Conservation (phyloP, 2,888 invertebrate species). For the Cordilura impudica region DNA sequence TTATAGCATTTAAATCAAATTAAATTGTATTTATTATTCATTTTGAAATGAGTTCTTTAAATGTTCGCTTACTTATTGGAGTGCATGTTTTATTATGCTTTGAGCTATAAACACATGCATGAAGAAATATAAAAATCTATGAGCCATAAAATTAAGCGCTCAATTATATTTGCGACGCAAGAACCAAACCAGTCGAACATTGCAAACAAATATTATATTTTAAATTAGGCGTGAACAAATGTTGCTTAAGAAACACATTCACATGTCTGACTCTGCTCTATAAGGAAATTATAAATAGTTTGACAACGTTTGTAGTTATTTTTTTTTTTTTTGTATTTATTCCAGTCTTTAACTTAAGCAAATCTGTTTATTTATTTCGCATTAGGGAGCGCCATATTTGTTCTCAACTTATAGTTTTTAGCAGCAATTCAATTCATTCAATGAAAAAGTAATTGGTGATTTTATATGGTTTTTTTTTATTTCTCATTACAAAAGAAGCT, state of each 20-base stretch:
- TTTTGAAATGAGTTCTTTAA: no score
- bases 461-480: no score
- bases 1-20: no score
- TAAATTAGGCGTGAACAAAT: conserved; percentile 3
- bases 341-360: background rate
- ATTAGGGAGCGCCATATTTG: background rate
- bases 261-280: background rate
- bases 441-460: conserved; percentile 22
- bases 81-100: no score
- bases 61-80: no score
- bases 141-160: conserved; percentile 16
- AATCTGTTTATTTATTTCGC: background rate
- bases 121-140: background rate
- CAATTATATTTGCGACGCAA: background rate
- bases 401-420: background rate
- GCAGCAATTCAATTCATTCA: background rate
- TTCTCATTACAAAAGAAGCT: background rate
- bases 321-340: background rate
- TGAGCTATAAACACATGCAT: background rate
- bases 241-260: background rate
- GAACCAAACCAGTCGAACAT: background rate
- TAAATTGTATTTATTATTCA: no score
- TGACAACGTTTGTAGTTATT: conserved; percentile 8
- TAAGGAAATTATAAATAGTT: conserved; percentile 16
- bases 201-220: background rate